These are phyloP conservation scores for Meiosimyza decipiens DNA, from an alignment of 2,888 invertebrate genomes.

Conservation along the genomic window DNA sequence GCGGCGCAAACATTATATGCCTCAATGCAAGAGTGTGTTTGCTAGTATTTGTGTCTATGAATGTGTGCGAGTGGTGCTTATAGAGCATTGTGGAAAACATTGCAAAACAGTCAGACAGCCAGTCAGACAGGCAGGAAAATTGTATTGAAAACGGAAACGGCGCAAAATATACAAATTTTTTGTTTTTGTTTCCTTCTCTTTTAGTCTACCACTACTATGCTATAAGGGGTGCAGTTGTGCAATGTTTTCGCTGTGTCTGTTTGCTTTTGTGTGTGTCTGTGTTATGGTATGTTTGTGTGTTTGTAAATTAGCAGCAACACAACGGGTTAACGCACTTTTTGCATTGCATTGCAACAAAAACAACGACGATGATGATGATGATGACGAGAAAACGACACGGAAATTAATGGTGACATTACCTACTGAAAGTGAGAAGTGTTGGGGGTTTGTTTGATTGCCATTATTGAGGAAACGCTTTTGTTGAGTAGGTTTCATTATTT, in stretches of 20 bases:
- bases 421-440: slow-evolving; percentile 3
- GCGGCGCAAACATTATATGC: not conserved
- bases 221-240: too few species aligned
- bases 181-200: too few species aligned
- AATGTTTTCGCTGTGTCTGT: not conserved
- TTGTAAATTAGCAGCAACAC: slow-evolving; percentile 17
- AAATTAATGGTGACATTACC: slow-evolving; percentile 18
- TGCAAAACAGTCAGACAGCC: slow-evolving; percentile 5
- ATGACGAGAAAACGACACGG: slow-evolving; percentile 1
- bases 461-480: too few species aligned
- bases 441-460: too few species aligned
- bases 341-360: too few species aligned
- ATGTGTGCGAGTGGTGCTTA: too few species aligned
- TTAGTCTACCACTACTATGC: too few species aligned
- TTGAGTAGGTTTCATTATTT: too few species aligned
- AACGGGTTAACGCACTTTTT: slow-evolving; percentile 34
- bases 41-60: too few species aligned
- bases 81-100: not conserved
- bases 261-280: slow-evolving; percentile 7
- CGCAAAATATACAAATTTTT: slow-evolving; percentile 32
- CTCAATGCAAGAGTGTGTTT: not conserved
- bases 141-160: slow-evolving; percentile 40
- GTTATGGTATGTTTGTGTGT: not conserved
- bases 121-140: slow-evolving; percentile 17
- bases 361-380: too few species aligned